Conservation (phyloP, 2,113 vertebrate species). For the Entosphenus tridentatus region DNA sequence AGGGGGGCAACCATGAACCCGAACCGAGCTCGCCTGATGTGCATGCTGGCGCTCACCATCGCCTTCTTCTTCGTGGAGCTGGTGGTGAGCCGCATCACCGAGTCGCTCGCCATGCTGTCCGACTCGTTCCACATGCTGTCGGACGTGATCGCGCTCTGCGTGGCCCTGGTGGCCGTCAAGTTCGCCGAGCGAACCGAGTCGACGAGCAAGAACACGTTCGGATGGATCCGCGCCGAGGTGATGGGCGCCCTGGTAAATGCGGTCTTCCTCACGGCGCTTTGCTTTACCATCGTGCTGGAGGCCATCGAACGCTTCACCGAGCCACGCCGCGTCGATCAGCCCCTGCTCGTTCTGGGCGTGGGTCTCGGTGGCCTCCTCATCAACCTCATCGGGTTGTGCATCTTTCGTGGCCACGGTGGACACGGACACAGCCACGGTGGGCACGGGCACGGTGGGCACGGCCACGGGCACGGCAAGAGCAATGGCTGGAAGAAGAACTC, state of each 20-base stretch:
- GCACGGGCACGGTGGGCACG: background rate
- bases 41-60: slow-evolving; percentile 3
- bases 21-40: background rate
- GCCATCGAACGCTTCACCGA: background rate
- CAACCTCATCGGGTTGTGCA: background rate
- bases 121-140: slow-evolving; percentile 5
- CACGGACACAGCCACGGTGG: background rate
- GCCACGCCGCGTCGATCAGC: background rate
- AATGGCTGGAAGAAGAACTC: slow-evolving; percentile 43
- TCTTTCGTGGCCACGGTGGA: background rate
- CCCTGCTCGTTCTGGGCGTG: background rate
- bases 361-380: background rate
- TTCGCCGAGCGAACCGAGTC: slow-evolving; percentile 2
- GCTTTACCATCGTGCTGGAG: slow-evolving; percentile 3
- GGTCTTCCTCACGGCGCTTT: slow-evolving; percentile 4
- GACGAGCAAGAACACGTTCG: slow-evolving; percentile 6
- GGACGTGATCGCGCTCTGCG: background rate
- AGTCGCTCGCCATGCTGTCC: slow-evolving; percentile 1
- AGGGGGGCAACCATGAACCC: background rate
- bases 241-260: background rate
- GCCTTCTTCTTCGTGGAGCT: background rate
- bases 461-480: background rate
- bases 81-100: slow-evolving; percentile 1
- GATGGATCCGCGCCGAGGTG: background rate
- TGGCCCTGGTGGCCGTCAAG: slow-evolving; percentile 2